phyloP scores from a whole-genome alignment of 2,113 vertebrate species.

The Apteryx mantelli region DNA sequence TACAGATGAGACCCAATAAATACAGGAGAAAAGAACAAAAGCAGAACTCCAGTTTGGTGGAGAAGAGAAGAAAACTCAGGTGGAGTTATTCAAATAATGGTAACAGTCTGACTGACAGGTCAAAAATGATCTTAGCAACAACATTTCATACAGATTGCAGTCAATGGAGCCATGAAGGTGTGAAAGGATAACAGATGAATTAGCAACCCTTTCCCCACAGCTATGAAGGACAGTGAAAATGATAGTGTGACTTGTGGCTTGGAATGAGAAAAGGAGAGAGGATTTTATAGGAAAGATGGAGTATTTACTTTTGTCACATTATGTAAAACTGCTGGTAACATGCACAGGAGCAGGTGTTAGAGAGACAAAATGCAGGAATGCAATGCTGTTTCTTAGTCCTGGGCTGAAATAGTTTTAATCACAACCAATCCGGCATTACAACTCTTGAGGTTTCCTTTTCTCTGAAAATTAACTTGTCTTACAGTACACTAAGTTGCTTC shows the following conservation, averaged over 20 bases:
- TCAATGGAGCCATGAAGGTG: not conserved
- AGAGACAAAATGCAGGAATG: not conserved
- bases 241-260: not conserved
- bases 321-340: not conserved
- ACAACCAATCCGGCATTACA: not conserved
- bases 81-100: not conserved
- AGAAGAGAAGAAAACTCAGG: not conserved
- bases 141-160: not conserved
- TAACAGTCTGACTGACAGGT: not conserved
- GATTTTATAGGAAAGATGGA: not conserved
- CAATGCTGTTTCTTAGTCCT: not conserved
- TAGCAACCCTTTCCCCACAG: fast-evolving
- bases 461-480: not conserved
- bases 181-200: not conserved
- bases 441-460: not conserved
- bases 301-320: not conserved
- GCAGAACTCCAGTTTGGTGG: not conserved
- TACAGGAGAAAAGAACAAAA: not conserved
- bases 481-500: not conserved
- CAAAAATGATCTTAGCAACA: not conserved
- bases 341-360: not conserved
- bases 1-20: not conserved
- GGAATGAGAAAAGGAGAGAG: not conserved
- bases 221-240: not conserved
- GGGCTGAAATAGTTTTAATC: not conserved